A percentile compares a stretch with the other conserved stretches of the same genome.
These are phyloP conservation scores for Sussaba pulchella DNA, from an alignment of 2,888 invertebrate species.

Conservation along the genomic window DNA sequence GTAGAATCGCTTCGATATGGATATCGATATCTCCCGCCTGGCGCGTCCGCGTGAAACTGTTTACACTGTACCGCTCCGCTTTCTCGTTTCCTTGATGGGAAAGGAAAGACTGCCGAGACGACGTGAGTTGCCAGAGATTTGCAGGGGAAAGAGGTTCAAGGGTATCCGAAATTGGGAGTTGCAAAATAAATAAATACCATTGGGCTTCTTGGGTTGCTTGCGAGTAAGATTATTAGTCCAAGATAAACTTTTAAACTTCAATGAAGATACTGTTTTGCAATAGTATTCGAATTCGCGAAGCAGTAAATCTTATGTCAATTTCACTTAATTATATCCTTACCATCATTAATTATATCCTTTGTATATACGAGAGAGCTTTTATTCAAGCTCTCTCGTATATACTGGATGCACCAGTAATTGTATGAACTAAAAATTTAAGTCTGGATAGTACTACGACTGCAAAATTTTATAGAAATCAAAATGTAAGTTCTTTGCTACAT, in stretches of 20 bases:
- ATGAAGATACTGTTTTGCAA: not conserved
- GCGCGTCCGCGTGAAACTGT: slow-evolving; percentile 67
- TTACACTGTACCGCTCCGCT: slow-evolving; percentile 50
- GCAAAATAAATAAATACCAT: slow-evolving; percentile 10
- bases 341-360: too few relatives aligned
- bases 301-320: too few relatives aligned
- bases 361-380: too few relatives aligned
- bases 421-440: too few relatives aligned
- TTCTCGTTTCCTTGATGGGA: not conserved
- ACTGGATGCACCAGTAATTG: too few relatives aligned
- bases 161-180: slow-evolving; percentile 3
- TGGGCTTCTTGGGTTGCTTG: not conserved
- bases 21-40: slow-evolving; percentile 71
- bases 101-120: slow-evolving; percentile 15
- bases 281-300: not conserved
- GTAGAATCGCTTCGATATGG: slow-evolving; percentile 69
- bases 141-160: not conserved
- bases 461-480: too few relatives aligned
- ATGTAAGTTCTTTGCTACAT: too few relatives aligned
- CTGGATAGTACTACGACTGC: too few relatives aligned
- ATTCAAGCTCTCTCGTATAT: too few relatives aligned
- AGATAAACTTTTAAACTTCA: not conserved
- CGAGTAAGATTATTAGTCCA: not conserved
- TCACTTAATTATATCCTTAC: too few relatives aligned
- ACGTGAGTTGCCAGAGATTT: slow-evolving; percentile 3